These are phyloP conservation scores for Acanthopagrus latus DNA, from an alignment of 2,797 vertebrate genomes.

Conservation along the genomic window DNA sequence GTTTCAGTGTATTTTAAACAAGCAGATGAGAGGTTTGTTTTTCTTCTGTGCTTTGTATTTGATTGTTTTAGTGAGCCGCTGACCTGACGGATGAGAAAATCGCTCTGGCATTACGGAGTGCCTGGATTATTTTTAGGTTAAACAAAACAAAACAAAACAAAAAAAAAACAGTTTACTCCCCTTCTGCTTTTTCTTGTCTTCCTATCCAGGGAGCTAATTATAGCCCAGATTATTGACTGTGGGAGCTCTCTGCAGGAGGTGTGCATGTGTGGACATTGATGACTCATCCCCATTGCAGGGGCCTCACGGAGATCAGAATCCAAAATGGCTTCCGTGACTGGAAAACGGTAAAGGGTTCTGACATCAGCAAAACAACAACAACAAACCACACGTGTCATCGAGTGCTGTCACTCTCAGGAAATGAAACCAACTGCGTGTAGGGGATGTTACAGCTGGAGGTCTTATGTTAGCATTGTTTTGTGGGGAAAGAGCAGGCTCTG, in stretches of 20 bases:
- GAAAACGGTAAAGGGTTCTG: slow-evolving; percentile 18
- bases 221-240: slow-evolving; percentile 49
- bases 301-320: slow-evolving; percentile 29
- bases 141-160: slow-evolving; percentile 1
- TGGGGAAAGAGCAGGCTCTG: slow-evolving; percentile 48
- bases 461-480: neutral
- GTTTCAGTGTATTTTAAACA: neutral
- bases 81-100: slow-evolving; percentile 25
- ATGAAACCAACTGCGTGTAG: neutral
- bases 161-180: slow-evolving; percentile 7
- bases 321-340: slow-evolving; percentile 24
- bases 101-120: neutral
- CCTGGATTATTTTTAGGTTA: slow-evolving; percentile 32
- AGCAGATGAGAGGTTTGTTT: slow-evolving; percentile 19
- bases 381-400: slow-evolving; percentile 32
- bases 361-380: slow-evolving; percentile 14
- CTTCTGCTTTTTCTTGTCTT: slow-evolving; percentile 13
- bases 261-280: slow-evolving; percentile 25
- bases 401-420: slow-evolving; percentile 9
- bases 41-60: slow-evolving; percentile 9
- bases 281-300: slow-evolving; percentile 47
- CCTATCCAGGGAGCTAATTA: slow-evolving; percentile 61
- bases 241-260: slow-evolving; percentile 16
- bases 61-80: slow-evolving; percentile 15
- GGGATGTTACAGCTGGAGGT: neutral